Conservation (phyloP, 1,140 invertebrate species). For the Trichonephila clavata region DNA sequence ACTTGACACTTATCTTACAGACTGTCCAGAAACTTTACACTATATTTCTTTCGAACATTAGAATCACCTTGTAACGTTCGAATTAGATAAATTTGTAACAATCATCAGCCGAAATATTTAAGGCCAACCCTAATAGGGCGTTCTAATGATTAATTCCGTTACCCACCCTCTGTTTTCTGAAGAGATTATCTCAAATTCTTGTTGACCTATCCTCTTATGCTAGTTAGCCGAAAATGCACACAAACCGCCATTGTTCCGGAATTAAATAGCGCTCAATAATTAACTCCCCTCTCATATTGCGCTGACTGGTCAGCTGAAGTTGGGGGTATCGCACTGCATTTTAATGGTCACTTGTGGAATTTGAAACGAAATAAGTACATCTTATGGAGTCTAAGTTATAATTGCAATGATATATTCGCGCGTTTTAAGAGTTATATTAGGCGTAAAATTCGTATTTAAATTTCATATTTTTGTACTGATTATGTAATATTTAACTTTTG, state of each 20-base stretch:
- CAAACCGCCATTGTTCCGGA: background rate
- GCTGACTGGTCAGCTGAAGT: background rate
- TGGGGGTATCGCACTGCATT: background rate
- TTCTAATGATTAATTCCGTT: background rate
- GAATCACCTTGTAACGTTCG: too few species aligned
- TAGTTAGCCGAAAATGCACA: background rate
- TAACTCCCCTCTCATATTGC: background rate
- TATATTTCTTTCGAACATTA: too few species aligned
- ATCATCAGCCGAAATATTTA: background rate
- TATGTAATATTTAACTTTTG: too few species aligned
- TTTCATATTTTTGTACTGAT: too few species aligned
- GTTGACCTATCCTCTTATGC: background rate
- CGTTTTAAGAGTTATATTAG: too few species aligned
- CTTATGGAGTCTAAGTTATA: too few species aligned
- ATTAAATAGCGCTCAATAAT: background rate
- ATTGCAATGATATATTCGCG: too few species aligned
- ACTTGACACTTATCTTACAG: too few species aligned
- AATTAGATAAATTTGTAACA: background rate
- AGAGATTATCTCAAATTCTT: background rate
- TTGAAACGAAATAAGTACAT: too few species aligned
- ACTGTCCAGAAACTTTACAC: too few species aligned
- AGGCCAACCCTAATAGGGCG: background rate
- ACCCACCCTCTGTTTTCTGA: background rate
- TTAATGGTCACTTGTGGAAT: background rate
- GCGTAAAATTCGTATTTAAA: too few species aligned